Evolutionary conservation across 2,888 invertebrate genomes (phyloP).

Genomic region (Druceiella hillmani): DNA sequence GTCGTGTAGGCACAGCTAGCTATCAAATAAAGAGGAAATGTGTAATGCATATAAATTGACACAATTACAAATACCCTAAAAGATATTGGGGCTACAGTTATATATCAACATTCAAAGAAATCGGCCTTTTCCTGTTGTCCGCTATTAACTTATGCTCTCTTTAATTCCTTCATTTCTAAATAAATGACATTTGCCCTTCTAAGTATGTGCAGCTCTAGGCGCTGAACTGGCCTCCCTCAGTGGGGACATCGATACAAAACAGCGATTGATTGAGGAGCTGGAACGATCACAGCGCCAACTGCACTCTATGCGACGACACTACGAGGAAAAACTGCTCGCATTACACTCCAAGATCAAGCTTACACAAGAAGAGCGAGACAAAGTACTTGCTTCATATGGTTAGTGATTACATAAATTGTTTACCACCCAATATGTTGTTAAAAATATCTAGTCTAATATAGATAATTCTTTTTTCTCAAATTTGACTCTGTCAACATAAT

Average conservation of each 20-base stretch:
- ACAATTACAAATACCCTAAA: no score
- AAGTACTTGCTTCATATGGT: conserved; percentile 65
- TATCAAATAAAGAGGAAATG: no score
- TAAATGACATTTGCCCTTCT: conserved; percentile 19
- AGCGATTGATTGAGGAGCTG: conserved; percentile 88
- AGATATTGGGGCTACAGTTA: no score
- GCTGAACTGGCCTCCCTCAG: conserved; percentile 85
- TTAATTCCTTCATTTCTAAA: conserved; percentile 2
- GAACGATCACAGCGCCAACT: conserved; percentile 84
- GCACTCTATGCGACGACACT: conserved; percentile 80
- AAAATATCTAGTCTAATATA: no score
- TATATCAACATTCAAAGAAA: no score
- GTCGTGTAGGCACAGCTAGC: no score
- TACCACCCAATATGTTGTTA: no score
- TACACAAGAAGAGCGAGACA: conserved; percentile 88
- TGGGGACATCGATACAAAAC: conserved; percentile 91
- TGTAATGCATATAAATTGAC: no score
- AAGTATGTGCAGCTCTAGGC: conserved; percentile 56
- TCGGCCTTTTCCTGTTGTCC: no score
- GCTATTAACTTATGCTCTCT: conserved; percentile 3
- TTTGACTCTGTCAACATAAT: no score
- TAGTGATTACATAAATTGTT: no score
- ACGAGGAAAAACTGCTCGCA: conserved; percentile 85
- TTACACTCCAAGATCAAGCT: conserved; percentile 79
- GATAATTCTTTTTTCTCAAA: no score